phyloP scores from a whole-genome alignment of 2,113 vertebrate genomes.

The Polypterus senegalus region DNA sequence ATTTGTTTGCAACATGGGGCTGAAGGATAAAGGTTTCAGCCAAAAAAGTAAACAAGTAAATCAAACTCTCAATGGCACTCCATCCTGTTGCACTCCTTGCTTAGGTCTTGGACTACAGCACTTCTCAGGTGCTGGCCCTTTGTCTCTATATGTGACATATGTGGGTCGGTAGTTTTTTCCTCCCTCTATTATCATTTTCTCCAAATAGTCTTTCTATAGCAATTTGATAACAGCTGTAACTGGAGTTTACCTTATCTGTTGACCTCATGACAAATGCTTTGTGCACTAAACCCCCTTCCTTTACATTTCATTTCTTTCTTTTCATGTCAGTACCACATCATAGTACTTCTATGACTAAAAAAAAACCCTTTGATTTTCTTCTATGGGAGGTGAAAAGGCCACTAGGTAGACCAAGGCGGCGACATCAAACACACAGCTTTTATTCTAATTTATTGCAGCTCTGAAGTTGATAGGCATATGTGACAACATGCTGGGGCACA shows the following conservation, averaged over 20 bases:
- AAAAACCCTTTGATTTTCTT: neutral
- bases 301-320: neutral
- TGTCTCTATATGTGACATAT: no score
- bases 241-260: constrained; percentile 1
- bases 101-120: no score
- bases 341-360: neutral
- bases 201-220: neutral
- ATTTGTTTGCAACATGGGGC: no score
- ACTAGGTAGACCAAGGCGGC: constrained; percentile 3
- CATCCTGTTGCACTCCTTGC: no score
- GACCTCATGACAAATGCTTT: neutral
- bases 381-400: neutral
- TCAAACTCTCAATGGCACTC: no score
- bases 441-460: neutral
- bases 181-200: neutral
- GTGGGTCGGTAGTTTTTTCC: neutral
- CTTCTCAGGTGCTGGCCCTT: no score
- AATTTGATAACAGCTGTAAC: constrained; percentile 1
- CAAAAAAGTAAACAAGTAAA: no score
- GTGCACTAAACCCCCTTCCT: neutral
- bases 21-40: no score
- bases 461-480: no score
- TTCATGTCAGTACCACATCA: neutral
- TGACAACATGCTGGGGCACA: no score
- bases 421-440: neutral